These are phyloP conservation scores for Thera obeliscata DNA, from an alignment of 2,888 invertebrate species.

Conservation along the genomic window DNA sequence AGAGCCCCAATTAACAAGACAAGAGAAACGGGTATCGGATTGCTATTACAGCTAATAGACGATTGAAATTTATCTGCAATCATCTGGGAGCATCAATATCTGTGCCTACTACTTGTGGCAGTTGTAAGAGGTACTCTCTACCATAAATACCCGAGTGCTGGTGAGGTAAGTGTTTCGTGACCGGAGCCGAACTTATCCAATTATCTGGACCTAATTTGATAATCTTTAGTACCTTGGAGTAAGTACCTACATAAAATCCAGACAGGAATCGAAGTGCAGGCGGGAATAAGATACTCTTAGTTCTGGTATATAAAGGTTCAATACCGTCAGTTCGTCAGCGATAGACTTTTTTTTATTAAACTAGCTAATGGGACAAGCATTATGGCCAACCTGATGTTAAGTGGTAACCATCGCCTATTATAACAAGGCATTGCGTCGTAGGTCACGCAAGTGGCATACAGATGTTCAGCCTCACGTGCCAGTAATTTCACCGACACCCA, in stretches of 20 bases:
- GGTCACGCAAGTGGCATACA: too few species aligned
- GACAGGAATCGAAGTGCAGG: too few species aligned
- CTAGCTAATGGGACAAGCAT: too few species aligned
- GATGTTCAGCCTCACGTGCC: too few species aligned
- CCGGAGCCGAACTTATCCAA: conserved; percentile 13
- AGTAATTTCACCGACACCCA: too few species aligned
- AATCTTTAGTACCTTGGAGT: conserved; percentile 4
- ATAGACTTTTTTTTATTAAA: too few species aligned
- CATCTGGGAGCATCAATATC: conserved; percentile 40
- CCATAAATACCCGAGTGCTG: conserved; percentile 8
- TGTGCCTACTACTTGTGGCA: conserved; percentile 14
- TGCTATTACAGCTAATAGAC: conserved; percentile 44
- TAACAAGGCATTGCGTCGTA: too few species aligned
- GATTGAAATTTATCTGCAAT: conserved; percentile 48
- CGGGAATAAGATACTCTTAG: too few species aligned
- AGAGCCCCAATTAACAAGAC: conserved; percentile 10
- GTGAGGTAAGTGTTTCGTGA: conserved; percentile 19
- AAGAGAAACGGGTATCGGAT: conserved; percentile 44
- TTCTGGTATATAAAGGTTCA: too few species aligned
- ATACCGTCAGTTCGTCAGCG: too few species aligned
- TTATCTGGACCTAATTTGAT: conserved; percentile 18
- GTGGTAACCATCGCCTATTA: too few species aligned
- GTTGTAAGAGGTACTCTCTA: neutral
- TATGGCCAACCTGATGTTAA: too few species aligned
- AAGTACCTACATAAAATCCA: neutral